A percentile compares a stretch with the other conserved stretches of the same genome.
Evolutionary conservation across 2,113 vertebrate species (phyloP).

Genomic region (Xenopus borealis): DNA sequence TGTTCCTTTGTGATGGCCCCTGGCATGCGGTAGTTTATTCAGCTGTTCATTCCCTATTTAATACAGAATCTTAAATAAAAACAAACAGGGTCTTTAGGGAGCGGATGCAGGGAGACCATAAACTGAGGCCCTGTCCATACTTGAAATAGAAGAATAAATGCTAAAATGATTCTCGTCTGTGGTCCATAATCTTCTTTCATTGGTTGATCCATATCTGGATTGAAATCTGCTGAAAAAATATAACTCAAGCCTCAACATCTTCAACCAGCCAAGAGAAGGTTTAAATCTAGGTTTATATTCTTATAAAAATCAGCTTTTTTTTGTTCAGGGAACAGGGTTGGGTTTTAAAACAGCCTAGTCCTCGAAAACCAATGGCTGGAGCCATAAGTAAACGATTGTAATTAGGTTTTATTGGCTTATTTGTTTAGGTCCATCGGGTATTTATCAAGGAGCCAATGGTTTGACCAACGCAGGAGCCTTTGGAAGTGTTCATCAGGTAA

Average conservation of each 20-base stretch:
- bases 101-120: constrained; percentile 32
- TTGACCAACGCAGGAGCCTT: constrained; percentile 83
- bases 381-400: no score
- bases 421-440: constrained; percentile 83
- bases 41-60: constrained; percentile 59
- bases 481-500: constrained; percentile 87
- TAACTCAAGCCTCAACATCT: no score
- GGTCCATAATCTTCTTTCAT: no score
- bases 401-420: not conserved
- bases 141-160: not conserved
- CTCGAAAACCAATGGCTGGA: no score
- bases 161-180: no score
- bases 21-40: constrained; percentile 55
- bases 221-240: no score
- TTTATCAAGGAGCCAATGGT: constrained; percentile 91
- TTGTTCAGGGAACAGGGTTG: no score
- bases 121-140: constrained; percentile 5
- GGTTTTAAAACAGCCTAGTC: no score
- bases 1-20: constrained; percentile 17
- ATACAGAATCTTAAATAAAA: constrained; percentile 60
- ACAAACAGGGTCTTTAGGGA: constrained; percentile 53
- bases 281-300: no score
- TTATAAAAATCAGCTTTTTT: no score
- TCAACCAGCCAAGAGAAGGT: no score
- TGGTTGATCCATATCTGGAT: no score